Conservation (phyloP, 2,888 invertebrate genomes). For the Cataglyphis rosenhaueri region DNA sequence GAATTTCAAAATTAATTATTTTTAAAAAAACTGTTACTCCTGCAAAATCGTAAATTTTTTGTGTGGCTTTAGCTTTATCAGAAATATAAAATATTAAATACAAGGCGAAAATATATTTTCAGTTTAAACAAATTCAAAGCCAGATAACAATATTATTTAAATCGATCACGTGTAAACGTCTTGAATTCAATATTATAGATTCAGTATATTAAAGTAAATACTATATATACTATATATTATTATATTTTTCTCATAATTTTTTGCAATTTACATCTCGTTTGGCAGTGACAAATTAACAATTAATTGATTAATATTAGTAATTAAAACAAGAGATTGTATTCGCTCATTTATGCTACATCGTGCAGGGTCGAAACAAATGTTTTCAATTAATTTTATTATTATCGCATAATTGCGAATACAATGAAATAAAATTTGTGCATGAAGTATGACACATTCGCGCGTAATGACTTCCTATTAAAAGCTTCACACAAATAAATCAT, state of each 20-base stretch:
- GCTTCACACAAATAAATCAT: constrained; percentile 39
- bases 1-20: constrained; percentile 15
- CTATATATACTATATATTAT: background rate
- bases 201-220: background rate
- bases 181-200: constrained; percentile 4
- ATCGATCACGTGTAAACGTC: background rate
- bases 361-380: constrained; percentile 23
- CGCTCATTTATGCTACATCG: constrained; percentile 24
- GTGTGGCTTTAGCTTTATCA: background rate
- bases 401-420: constrained; percentile 42
- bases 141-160: background rate
- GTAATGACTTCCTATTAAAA: constrained; percentile 52
- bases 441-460: constrained; percentile 36
- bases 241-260: background rate
- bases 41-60: background rate
- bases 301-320: constrained; percentile 21
- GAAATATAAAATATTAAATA: background rate
- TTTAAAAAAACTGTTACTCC: background rate
- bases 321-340: background rate
- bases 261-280: background rate
- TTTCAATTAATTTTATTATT: constrained; percentile 49
- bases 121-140: background rate
- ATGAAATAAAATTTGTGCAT: constrained; percentile 29
- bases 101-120: background rate
- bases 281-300: constrained; percentile 18